These are phyloP conservation scores for Neoseiulus cucumeris DNA, from an alignment of 1,140 invertebrate genomes.

Conservation along the genomic window DNA sequence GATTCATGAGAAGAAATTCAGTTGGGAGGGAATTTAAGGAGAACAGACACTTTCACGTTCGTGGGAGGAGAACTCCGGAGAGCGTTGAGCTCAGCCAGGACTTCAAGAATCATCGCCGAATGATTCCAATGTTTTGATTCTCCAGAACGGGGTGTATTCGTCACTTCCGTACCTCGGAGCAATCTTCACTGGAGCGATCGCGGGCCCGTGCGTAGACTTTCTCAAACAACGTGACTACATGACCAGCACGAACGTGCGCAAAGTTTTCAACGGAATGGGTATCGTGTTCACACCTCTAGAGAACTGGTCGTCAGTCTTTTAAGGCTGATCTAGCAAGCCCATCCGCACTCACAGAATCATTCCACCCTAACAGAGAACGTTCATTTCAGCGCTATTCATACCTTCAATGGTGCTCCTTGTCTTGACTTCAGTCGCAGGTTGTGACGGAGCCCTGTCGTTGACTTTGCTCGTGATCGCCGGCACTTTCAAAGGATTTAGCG, in stretches of 20 bases:
- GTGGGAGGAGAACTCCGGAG: no score
- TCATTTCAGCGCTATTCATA: background rate
- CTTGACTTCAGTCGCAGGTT: background rate
- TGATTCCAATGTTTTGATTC: no score
- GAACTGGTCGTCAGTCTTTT: no score
- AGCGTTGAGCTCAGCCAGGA: no score
- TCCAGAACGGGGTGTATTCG: constrained; percentile 36
- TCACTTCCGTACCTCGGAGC: constrained; percentile 36
- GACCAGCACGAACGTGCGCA: constrained; percentile 16
- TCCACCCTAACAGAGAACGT: no score
- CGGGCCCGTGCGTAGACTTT: constrained; percentile 32
- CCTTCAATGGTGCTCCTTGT: background rate
- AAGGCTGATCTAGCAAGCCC: no score
- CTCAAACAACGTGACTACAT: constrained; percentile 21
- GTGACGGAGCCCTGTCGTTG: background rate
- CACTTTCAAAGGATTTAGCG: background rate
- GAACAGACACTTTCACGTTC: no score
- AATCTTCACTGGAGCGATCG: constrained; percentile 29
- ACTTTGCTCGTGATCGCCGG: background rate
- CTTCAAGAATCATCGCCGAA: no score
- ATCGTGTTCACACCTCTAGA: no score
- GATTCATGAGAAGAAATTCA: no score
- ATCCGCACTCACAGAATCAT: no score
- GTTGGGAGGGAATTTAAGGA: no score
- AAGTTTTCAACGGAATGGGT: constrained; percentile 20